phyloP scores from a whole-genome alignment of 53 echinoderm and acorn worm genomes.

The Glandiceps talaboti region DNA sequence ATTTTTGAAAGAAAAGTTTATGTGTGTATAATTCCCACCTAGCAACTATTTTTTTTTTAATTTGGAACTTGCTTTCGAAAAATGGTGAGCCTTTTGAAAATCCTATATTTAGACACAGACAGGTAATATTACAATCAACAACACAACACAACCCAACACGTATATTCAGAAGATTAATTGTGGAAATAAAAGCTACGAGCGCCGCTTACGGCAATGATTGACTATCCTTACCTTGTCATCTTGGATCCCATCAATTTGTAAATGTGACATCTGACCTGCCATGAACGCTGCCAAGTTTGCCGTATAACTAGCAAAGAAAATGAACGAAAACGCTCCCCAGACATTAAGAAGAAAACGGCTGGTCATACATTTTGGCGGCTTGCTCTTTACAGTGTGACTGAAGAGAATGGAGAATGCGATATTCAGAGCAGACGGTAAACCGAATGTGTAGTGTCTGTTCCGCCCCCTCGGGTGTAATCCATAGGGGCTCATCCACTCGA shows the following conservation, averaged over 20 bases:
- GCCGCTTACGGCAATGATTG: too few species aligned
- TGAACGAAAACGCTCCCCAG: slow-evolving; percentile 47
- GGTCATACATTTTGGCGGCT: slow-evolving; percentile 55
- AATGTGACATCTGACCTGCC: slow-evolving; percentile 51
- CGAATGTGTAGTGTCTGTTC: slow-evolving; percentile 36
- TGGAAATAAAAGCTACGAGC: too few species aligned
- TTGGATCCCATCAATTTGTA: slow-evolving; percentile 41
- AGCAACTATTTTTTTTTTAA: too few species aligned
- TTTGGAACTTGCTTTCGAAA: too few species aligned
- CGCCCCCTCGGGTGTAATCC: slow-evolving; percentile 42
- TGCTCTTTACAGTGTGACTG: slow-evolving; percentile 42
- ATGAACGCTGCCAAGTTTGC: slow-evolving; percentile 50
- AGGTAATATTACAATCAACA: too few species aligned
- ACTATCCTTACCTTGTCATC: slow-evolving; percentile 40
- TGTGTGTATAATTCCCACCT: too few species aligned
- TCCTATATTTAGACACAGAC: too few species aligned
- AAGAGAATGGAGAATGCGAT: slow-evolving; percentile 49
- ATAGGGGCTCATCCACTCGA: slow-evolving; percentile 48
- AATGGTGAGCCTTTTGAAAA: too few species aligned
- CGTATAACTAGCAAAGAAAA: slow-evolving; percentile 51
- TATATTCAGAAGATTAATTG: too few species aligned
- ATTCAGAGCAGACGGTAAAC: slow-evolving; percentile 47
- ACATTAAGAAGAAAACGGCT: slow-evolving; percentile 44
- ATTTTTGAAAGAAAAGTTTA: too few species aligned
- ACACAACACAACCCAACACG: too few species aligned